These are phyloP conservation scores for Sycophila texana DNA, from an alignment of 2,888 invertebrate genomes.

Conservation along the genomic window DNA sequence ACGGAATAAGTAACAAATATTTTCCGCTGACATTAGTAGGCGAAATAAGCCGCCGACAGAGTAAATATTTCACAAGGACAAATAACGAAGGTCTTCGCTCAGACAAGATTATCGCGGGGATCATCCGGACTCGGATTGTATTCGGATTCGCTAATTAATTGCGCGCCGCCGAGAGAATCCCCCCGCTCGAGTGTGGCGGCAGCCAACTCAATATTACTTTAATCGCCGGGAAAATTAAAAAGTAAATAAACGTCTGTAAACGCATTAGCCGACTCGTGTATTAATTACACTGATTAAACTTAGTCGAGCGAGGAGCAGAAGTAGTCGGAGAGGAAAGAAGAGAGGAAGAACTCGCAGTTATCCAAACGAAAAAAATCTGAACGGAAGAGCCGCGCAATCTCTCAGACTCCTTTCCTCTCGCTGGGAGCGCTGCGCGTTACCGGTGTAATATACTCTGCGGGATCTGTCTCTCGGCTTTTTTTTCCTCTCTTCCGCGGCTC, in stretches of 20 bases:
- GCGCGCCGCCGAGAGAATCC: no score
- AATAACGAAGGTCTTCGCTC: no score
- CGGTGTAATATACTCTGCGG: no score
- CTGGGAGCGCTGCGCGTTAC: no score
- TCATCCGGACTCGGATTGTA: no score
- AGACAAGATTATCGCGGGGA: no score
- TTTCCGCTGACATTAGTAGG: no score
- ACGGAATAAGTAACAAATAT: slow-evolving; percentile 1
- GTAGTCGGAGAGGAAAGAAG: not conserved
- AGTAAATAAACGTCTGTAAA: slow-evolving; percentile 12
- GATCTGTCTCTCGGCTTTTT: not conserved
- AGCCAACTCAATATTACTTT: no score
- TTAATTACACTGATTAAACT: slow-evolving; percentile 49
- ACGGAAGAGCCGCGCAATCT: not conserved
- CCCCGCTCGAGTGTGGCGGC: not conserved
- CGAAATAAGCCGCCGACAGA: no score
- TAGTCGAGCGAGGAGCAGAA: not conserved
- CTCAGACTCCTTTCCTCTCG: not conserved
- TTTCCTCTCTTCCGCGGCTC: not conserved
- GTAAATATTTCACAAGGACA: no score
- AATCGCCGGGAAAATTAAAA: not conserved
- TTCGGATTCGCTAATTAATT: not conserved
- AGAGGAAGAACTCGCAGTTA: not conserved
- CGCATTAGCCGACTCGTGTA: slow-evolving; percentile 12
- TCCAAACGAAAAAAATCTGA: slow-evolving; percentile 16